A percentile compares a stretch with the other conserved stretches of the same genome.
These are phyloP conservation scores for Dasyurus viverrinus DNA, from an alignment of 2,113 vertebrate species.

Conservation along the genomic window DNA sequence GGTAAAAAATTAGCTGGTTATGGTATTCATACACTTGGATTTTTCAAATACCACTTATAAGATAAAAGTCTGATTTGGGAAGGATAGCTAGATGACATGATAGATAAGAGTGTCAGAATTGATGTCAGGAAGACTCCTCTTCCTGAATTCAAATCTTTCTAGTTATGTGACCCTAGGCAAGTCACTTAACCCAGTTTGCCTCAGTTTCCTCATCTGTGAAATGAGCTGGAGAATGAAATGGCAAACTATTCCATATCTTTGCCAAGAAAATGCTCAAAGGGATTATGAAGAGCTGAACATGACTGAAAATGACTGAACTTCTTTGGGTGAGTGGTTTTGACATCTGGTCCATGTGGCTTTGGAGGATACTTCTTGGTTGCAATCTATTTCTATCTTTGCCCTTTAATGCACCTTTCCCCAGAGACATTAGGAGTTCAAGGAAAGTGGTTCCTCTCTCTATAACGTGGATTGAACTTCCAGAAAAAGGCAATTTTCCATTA, in stretches of 20 bases:
- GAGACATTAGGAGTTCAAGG: not conserved
- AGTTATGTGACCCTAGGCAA: not conserved
- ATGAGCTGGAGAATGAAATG: not conserved
- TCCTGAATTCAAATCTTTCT: not conserved
- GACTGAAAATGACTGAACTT: not conserved
- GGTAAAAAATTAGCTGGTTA: not conserved
- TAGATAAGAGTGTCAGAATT: not conserved
- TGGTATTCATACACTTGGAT: not conserved
- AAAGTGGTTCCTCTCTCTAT: not conserved
- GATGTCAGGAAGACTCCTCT: not conserved
- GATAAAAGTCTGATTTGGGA: not conserved
- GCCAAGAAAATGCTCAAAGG: not conserved
- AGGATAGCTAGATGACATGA: not conserved
- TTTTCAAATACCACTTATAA: not conserved
- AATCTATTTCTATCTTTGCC: not conserved
- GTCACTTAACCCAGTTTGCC: not conserved
- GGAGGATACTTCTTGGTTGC: not conserved
- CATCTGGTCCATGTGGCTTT: not conserved
- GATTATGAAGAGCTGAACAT: not conserved
- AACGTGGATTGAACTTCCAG: not conserved
- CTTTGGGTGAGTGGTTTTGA: not conserved
- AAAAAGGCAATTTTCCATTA: not conserved
- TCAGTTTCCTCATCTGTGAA: not conserved
- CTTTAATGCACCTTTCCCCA: not conserved
- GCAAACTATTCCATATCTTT: not conserved